These are phyloP conservation scores for Blastobasis lacticolella DNA, from an alignment of 2,888 invertebrate genomes.

Conservation along the genomic window DNA sequence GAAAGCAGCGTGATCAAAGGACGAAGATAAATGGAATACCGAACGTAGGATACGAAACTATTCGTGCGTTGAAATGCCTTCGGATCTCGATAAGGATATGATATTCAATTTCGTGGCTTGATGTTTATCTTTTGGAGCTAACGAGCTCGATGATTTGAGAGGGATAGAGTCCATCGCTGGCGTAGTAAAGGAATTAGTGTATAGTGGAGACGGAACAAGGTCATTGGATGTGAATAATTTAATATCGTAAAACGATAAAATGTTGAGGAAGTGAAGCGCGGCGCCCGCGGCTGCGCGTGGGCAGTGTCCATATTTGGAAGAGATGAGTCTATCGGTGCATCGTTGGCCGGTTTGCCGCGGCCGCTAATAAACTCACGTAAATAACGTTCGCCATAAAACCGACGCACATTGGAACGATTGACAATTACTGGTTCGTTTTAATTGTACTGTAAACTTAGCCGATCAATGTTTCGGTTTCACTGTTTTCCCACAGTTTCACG, in stretches of 20 bases:
- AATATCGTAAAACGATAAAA: constrained; percentile 3
- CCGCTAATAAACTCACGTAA: no score
- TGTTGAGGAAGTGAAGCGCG: constrained; percentile 8
- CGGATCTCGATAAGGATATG: constrained; percentile 35
- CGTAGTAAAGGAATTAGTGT: constrained; percentile 17
- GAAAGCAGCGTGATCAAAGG: constrained; percentile 34
- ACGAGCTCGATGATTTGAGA: constrained; percentile 10
- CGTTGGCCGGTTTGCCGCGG: background rate
- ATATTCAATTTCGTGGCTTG: constrained; percentile 21
- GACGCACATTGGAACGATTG: no score
- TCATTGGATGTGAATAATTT: background rate
- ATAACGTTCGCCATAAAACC: no score
- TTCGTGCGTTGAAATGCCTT: constrained; percentile 31
- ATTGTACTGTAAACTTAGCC: no score
- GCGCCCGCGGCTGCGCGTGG: constrained; percentile 8
- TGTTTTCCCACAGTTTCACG: no score
- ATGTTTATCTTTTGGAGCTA: background rate
- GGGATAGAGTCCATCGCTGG: constrained; percentile 18
- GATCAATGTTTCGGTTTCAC: no score
- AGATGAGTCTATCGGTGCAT: background rate
- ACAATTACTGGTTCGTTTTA: no score
- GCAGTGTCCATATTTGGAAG: background rate
- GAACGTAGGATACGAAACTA: constrained; percentile 37
- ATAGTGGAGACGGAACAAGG: constrained; percentile 20
- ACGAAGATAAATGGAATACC: constrained; percentile 39